A percentile compares a stretch with the other conserved stretches of the same genome.
Evolutionary conservation across 2,888 invertebrate species (phyloP).

Genomic region (Thymelicus acteon): DNA sequence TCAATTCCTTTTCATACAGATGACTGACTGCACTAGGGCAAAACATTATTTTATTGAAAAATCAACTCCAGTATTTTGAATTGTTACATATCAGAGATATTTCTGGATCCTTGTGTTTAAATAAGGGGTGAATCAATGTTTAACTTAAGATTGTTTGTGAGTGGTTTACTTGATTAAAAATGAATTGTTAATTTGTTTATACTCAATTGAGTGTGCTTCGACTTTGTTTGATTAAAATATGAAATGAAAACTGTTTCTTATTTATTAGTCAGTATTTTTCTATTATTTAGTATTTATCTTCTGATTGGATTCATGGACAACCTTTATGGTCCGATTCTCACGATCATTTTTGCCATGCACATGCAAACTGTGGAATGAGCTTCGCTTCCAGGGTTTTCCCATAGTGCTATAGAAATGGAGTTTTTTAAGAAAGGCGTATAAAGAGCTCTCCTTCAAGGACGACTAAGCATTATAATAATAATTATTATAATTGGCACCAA

Average conservation of each 20-base stretch:
- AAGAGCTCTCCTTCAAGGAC: too few relatives aligned
- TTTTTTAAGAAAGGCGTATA: too few relatives aligned
- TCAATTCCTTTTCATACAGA: too few relatives aligned
- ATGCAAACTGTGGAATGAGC: too few relatives aligned
- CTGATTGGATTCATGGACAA: too few relatives aligned
- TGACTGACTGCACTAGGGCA: background rate
- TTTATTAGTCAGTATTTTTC: background rate
- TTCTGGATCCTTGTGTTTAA: background rate
- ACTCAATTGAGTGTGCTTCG: conserved; percentile 38
- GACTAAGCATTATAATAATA: too few relatives aligned
- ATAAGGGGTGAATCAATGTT: conserved; percentile 17
- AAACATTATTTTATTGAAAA: background rate
- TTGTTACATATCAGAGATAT: background rate
- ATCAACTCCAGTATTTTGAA: background rate
- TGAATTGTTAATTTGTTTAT: conserved; percentile 39
- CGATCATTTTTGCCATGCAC: too few relatives aligned
- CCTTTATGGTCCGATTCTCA: too few relatives aligned
- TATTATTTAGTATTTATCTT: too few relatives aligned
- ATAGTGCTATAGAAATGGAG: too few relatives aligned
- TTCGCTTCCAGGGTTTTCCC: too few relatives aligned
- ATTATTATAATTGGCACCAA: too few relatives aligned
- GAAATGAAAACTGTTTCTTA: background rate
- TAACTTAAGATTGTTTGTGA: conserved; percentile 12
- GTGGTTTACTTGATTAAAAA: conserved; percentile 20
- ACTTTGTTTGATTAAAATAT: conserved; percentile 33